phyloP scores from a whole-genome alignment of 2,113 vertebrate species.

The Cervus canadensis region DNA sequence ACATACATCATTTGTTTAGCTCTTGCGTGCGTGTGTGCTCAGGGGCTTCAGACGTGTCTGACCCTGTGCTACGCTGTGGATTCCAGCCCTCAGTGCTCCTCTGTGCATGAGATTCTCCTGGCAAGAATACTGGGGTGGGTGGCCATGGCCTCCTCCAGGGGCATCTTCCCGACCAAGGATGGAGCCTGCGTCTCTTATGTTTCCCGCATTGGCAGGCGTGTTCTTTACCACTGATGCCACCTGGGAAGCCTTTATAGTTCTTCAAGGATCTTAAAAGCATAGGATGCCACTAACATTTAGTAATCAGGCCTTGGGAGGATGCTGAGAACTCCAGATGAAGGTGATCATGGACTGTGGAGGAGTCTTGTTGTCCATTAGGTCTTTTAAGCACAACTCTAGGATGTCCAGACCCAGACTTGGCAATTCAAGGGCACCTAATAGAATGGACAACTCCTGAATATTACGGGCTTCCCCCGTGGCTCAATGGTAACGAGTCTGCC shows the following conservation, averaged over 20 bases:
- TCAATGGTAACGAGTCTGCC: rapidly evolving
- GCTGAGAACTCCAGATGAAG: background rate
- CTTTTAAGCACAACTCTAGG: background rate
- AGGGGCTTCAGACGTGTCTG: rapidly evolving
- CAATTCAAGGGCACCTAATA: background rate
- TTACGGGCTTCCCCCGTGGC: rapidly evolving
- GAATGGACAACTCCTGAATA: background rate
- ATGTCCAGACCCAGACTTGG: background rate
- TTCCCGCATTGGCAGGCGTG: background rate
- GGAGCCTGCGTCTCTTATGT: background rate
- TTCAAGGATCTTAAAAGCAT: background rate
- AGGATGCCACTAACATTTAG: background rate
- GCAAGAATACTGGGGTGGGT: background rate
- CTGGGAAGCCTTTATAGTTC: background rate
- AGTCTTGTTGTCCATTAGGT: background rate
- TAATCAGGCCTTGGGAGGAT: background rate
- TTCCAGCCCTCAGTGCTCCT: rapidly evolving
- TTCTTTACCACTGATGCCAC: background rate
- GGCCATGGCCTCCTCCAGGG: background rate
- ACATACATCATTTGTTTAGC: background rate
- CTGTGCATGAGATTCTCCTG: background rate
- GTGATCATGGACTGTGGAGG: background rate
- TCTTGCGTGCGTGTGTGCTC: background rate
- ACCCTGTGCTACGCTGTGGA: background rate
- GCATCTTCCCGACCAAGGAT: rapidly evolving